Conservation (phyloP, 2,113 vertebrate species). For the Hyperopisus bebe region DNA sequence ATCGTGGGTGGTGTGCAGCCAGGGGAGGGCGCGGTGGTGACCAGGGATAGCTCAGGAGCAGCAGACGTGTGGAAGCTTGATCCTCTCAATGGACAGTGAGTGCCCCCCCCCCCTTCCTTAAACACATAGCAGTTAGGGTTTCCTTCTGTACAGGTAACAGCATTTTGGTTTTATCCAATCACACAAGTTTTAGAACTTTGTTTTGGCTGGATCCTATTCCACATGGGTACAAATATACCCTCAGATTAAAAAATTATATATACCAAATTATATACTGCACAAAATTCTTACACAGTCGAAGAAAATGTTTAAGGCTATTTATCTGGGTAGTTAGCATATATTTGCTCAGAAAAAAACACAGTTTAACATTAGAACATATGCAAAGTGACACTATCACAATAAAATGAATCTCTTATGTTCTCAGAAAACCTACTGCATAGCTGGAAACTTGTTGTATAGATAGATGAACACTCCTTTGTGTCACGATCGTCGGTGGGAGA, state of each 20-base stretch:
- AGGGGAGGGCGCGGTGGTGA: constrained; percentile 80
- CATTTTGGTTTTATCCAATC: neutral
- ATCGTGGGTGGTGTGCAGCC: constrained; percentile 72
- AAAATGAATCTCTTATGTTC: neutral
- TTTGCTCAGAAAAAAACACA: neutral
- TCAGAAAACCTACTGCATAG: too few species aligned
- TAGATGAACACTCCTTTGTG: too few species aligned
- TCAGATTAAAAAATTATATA: neutral
- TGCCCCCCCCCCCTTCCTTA: neutral
- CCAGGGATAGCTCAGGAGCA: constrained; percentile 69
- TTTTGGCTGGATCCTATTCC: neutral
- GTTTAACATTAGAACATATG: neutral
- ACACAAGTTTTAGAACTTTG: neutral
- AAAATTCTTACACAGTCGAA: neutral
- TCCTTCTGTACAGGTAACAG: neutral
- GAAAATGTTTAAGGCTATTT: neutral
- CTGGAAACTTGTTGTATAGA: too few species aligned
- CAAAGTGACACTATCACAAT: neutral
- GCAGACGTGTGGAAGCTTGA: constrained; percentile 86
- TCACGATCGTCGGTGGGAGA: too few species aligned
- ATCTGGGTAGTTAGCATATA: neutral
- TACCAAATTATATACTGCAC: neutral
- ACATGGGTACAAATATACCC: neutral
- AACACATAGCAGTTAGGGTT: neutral
- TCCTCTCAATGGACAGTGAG: constrained; percentile 69